These are phyloP conservation scores for Mycteria americana DNA, from an alignment of 2,797 vertebrate genomes.

Conservation along the genomic window DNA sequence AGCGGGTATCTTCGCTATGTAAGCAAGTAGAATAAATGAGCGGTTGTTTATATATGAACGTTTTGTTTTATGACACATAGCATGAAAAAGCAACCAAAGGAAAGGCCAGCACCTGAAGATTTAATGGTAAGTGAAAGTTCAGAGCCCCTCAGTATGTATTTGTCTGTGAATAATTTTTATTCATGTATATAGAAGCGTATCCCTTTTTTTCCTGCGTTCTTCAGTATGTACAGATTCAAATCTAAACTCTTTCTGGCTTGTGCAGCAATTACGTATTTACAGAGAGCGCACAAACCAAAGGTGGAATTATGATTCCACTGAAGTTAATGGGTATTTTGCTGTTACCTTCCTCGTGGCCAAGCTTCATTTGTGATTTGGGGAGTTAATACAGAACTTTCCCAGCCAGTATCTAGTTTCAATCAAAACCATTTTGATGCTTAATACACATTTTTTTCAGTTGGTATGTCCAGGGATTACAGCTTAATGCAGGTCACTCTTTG, in stretches of 20 bases:
- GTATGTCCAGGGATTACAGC: neutral
- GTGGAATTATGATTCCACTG: neutral
- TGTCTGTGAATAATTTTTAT: neutral
- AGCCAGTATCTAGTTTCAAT: neutral
- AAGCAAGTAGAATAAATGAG: neutral
- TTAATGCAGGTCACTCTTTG: neutral
- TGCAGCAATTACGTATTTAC: neutral
- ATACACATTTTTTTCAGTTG: neutral
- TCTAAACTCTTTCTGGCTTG: neutral
- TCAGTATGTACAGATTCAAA: neutral
- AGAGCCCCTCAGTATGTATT: neutral
- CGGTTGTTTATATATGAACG: neutral
- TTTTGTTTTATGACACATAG: constrained; percentile 67
- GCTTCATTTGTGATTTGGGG: neutral
- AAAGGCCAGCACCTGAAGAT: constrained; percentile 94
- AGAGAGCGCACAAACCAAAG: neutral
- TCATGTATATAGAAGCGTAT: neutral
- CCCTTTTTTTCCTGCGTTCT: neutral
- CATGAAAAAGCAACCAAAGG: constrained; percentile 94
- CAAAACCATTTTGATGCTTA: neutral
- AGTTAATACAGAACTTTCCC: neutral
- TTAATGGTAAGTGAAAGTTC: constrained; percentile 88
- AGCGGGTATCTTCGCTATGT: neutral
- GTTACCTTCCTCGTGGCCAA: neutral
- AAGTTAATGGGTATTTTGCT: neutral